Conservation (phyloP, 2,797 vertebrate genomes). For the Poecilia gillii region DNA sequence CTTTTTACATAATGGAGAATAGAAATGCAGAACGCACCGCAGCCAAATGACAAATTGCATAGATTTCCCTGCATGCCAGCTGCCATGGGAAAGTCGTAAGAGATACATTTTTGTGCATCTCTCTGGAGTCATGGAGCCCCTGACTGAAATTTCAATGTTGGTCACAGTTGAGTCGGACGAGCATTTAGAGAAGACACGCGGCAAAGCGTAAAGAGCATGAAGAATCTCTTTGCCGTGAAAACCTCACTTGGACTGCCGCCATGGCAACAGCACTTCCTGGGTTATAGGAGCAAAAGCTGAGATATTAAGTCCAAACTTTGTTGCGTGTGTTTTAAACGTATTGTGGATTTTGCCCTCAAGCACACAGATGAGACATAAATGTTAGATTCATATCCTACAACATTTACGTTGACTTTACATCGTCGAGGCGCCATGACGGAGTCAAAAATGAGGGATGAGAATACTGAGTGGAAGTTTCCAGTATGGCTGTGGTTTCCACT, state of each 20-base stretch:
- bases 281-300: not conserved
- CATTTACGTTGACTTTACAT: too few species aligned
- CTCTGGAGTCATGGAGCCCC: not conserved
- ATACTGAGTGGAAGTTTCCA: too few species aligned
- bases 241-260: not conserved
- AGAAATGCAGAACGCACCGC: not conserved
- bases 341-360: not conserved
- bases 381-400: too few species aligned
- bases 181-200: not conserved
- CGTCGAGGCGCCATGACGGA: too few species aligned
- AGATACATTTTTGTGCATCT: slow-evolving; percentile 1
- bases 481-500: too few species aligned
- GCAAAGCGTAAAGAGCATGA: not conserved
- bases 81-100: not conserved
- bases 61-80: not conserved
- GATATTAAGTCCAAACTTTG: not conserved
- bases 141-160: not conserved
- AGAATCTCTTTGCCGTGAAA: not conserved
- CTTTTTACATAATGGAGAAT: slow-evolving; percentile 9
- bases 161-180: not conserved
- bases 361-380: not conserved
- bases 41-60: slow-evolving; percentile 1
- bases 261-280: not conserved
- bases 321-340: not conserved
- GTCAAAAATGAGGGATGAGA: too few species aligned